Evolutionary conservation across 2,888 invertebrate genomes (phyloP).

Genomic region (Rugalucina vietnamica): DNA sequence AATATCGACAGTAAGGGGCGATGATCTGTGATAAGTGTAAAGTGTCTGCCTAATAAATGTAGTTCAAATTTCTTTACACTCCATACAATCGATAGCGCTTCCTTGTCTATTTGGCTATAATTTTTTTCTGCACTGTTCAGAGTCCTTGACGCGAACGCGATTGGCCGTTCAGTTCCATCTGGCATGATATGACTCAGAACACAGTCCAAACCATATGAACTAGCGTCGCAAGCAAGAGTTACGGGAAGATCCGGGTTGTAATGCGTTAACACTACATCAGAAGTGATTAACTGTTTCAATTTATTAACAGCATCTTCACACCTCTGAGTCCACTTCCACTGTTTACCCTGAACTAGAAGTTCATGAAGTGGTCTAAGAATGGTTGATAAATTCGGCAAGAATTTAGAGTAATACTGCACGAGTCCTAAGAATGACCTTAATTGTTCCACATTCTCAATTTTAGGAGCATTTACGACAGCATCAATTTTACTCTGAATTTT

Average conservation of each 20-base stretch:
- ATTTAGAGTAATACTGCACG: slow-evolving; percentile 45
- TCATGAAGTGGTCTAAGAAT: slow-evolving; percentile 69
- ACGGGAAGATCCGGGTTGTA: slow-evolving; percentile 77
- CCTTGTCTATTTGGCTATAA: slow-evolving; percentile 65
- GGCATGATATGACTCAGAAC: slow-evolving; percentile 65
- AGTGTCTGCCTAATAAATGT: slow-evolving; percentile 82
- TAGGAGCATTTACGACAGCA: slow-evolving; percentile 38
- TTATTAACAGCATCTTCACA: slow-evolving; percentile 58
- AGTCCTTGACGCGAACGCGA: slow-evolving; percentile 64
- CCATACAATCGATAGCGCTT: slow-evolving; percentile 78
- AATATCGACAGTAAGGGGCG: slow-evolving; percentile 59
- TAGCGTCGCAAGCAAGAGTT: slow-evolving; percentile 82
- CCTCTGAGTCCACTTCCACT: slow-evolving; percentile 56
- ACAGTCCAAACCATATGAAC: slow-evolving; percentile 77
- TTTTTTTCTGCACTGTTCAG: slow-evolving; percentile 58
- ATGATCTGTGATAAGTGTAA: slow-evolving; percentile 74
- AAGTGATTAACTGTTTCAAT: slow-evolving; percentile 63
- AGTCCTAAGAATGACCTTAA: slow-evolving; percentile 39
- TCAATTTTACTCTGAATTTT: slow-evolving; percentile 44
- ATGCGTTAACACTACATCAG: slow-evolving; percentile 70
- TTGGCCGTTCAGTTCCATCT: slow-evolving; percentile 57
- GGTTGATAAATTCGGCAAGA: too few relatives aligned
- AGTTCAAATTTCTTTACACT: slow-evolving; percentile 82
- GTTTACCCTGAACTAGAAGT: slow-evolving; percentile 47
- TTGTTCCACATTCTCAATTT: slow-evolving; percentile 33